Evolutionary conservation across 2,797 vertebrate species (phyloP).

Genomic region (Enteromius afrohamiltoni): DNA sequence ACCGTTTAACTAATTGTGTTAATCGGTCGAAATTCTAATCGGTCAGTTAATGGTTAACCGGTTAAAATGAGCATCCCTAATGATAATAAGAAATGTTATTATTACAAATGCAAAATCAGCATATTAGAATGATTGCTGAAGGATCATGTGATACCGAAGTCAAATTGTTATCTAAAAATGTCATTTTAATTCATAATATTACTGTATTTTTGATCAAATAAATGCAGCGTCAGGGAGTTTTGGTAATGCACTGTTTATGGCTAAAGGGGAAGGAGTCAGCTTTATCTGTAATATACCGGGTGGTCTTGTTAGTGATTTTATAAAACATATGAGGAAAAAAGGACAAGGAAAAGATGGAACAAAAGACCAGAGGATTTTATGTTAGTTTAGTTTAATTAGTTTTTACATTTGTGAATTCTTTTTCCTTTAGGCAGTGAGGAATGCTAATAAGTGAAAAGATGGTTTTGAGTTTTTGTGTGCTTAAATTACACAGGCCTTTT

Average conservation of each 20-base stretch:
- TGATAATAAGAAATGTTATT: not conserved
- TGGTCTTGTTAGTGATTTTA: slow-evolving; percentile 6
- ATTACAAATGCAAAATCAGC: not conserved
- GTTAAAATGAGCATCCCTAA: too few species aligned
- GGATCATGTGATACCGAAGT: not conserved
- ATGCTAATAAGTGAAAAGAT: slow-evolving; percentile 40
- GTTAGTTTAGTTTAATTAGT: slow-evolving; percentile 63
- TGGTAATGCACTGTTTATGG: not conserved
- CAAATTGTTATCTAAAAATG: not conserved
- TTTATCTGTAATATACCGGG: slow-evolving; percentile 1
- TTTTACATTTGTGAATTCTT: slow-evolving; percentile 62
- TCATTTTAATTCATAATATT: not conserved
- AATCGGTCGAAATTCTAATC: too few species aligned
- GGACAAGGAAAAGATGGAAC: slow-evolving; percentile 26
- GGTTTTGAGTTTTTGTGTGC: slow-evolving; percentile 44
- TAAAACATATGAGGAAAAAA: not conserved
- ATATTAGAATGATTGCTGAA: not conserved
- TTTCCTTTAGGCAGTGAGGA: slow-evolving; percentile 50
- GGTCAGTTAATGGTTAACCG: too few species aligned
- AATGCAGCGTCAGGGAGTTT: not conserved
- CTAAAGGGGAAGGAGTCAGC: slow-evolving; percentile 7
- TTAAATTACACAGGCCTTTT: slow-evolving; percentile 62
- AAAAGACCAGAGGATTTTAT: slow-evolving; percentile 46
- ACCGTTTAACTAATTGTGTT: too few species aligned
- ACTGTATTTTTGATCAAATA: slow-evolving; percentile 11